A percentile compares a stretch with the other conserved stretches of the same genome.
Evolutionary conservation across 2,113 vertebrate species (phyloP).

Genomic region (Siniperca chuatsi): DNA sequence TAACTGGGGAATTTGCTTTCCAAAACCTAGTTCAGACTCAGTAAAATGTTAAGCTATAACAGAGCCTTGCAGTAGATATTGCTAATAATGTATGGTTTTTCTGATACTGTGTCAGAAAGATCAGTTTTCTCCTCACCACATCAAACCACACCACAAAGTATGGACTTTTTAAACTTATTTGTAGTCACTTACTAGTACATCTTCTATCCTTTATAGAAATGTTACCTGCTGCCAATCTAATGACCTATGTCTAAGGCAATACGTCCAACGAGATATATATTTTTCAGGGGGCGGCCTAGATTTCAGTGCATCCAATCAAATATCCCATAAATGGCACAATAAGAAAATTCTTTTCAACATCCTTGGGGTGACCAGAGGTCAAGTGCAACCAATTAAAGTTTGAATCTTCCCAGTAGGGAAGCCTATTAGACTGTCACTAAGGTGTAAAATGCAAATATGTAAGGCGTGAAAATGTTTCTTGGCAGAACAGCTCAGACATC

Average conservation of each 20-base stretch:
- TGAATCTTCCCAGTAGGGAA: not conserved
- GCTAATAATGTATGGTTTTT: not conserved
- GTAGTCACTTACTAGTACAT: no score
- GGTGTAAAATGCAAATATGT: slow-evolving; percentile 26
- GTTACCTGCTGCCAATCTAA: no score
- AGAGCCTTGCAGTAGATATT: not conserved
- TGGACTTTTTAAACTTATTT: no score
- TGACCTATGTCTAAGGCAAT: not conserved
- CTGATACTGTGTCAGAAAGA: not conserved
- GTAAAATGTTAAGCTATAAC: not conserved
- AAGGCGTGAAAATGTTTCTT: slow-evolving; percentile 11
- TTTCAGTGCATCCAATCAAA: not conserved
- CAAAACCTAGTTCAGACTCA: no score
- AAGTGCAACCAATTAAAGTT: slow-evolving; percentile 23
- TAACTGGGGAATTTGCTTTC: no score
- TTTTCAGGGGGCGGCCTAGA: not conserved
- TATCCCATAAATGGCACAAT: not conserved
- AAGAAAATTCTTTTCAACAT: not conserved
- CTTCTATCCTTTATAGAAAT: no score
- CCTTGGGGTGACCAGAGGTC: not conserved
- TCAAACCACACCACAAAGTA: not conserved
- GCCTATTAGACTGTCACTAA: slow-evolving; percentile 1
- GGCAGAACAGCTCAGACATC: slow-evolving; percentile 18
- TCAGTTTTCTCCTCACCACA: not conserved
- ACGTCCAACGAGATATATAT: not conserved